A percentile compares a stretch with the other conserved stretches of the same genome.
These are phyloP conservation scores for Anthoscopus minutus DNA, from an alignment of 2,113 vertebrate genomes.

Conservation along the genomic window DNA sequence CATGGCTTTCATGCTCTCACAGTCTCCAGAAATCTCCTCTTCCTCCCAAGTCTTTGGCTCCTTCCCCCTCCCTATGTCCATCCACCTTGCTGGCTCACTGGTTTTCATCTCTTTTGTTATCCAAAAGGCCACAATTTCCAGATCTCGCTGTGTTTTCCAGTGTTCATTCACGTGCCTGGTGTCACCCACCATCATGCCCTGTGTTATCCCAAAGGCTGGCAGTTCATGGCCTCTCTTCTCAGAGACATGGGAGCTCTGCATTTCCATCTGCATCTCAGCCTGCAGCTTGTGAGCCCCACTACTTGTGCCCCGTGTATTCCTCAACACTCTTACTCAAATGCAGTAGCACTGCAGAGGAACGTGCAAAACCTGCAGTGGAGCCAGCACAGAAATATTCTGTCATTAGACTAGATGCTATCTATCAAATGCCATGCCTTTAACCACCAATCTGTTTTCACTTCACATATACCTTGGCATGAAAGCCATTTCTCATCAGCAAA, in stretches of 20 bases:
- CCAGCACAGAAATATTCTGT: not conserved
- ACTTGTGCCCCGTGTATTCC: too few relatives aligned
- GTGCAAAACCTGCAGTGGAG: not conserved
- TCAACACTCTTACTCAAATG: not conserved
- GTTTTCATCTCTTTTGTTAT: not conserved
- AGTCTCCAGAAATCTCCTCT: not conserved
- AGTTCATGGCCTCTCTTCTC: not conserved
- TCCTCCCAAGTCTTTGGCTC: fast-evolving
- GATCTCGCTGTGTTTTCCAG: not conserved
- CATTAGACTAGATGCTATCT: not conserved
- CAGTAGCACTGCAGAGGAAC: not conserved
- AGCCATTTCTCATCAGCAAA: not conserved
- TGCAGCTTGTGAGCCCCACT: not conserved
- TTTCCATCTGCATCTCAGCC: not conserved
- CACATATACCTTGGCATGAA: not conserved
- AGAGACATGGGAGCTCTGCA: not conserved
- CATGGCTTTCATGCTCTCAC: not conserved
- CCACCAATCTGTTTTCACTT: not conserved
- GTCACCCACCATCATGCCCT: not conserved
- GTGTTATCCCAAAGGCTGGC: not conserved
- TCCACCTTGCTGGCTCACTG: not conserved
- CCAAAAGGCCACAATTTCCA: fast-evolving
- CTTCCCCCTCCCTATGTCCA: not conserved
- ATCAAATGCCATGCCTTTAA: not conserved
- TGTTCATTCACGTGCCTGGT: not conserved